phyloP scores from a whole-genome alignment of 2,797 vertebrate species.

The Brotula barbata region DNA sequence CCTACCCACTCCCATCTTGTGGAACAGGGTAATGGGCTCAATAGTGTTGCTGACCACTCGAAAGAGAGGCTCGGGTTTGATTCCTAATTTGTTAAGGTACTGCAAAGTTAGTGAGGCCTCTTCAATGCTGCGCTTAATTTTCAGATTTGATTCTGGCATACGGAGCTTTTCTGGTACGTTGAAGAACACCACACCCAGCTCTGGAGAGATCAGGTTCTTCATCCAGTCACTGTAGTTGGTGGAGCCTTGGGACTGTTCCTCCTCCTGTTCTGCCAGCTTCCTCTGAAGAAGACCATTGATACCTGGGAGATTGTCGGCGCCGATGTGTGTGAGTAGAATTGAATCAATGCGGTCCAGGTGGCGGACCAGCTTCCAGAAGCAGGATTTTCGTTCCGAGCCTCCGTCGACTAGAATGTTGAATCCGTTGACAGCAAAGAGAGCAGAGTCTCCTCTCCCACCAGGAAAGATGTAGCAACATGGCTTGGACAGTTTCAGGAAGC shows the following conservation, averaged over 20 bases:
- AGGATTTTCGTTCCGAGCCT: constrained; percentile 94
- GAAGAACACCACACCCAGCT: constrained; percentile 96
- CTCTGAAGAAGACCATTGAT: constrained; percentile 98
- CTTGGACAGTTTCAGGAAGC: constrained; percentile 97
- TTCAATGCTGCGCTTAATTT: constrained; percentile 95
- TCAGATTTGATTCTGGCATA: constrained; percentile 92
- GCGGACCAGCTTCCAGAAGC: constrained; percentile 98
- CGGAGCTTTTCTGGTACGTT: constrained; percentile 96
- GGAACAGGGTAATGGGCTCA: constrained; percentile 96
- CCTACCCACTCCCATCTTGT: constrained; percentile 97
- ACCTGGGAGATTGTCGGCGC: constrained; percentile 96
- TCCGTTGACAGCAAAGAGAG: constrained; percentile 97
- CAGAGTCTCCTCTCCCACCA: constrained; percentile 95
- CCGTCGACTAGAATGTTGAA: constrained; percentile 98
- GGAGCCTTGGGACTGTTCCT: constrained; percentile 91
- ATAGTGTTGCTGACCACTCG: constrained; percentile 92
- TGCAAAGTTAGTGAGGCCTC: constrained; percentile 94
- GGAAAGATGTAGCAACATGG: constrained; percentile 99
- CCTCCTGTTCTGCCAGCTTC: constrained; percentile 95
- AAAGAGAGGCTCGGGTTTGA: constrained; percentile 92
- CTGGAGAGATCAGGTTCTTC: constrained; percentile 97
- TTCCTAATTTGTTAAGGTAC: constrained; percentile 89
- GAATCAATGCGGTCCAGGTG: constrained; percentile 98
- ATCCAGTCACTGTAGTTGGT: constrained; percentile 96
- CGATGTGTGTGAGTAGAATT: constrained; percentile 94